Percentiles rank a stretch among this genome's conserved stretches.
Evolutionary conservation across 2,888 invertebrate genomes (phyloP).

Genomic region (Acleris holmiana): DNA sequence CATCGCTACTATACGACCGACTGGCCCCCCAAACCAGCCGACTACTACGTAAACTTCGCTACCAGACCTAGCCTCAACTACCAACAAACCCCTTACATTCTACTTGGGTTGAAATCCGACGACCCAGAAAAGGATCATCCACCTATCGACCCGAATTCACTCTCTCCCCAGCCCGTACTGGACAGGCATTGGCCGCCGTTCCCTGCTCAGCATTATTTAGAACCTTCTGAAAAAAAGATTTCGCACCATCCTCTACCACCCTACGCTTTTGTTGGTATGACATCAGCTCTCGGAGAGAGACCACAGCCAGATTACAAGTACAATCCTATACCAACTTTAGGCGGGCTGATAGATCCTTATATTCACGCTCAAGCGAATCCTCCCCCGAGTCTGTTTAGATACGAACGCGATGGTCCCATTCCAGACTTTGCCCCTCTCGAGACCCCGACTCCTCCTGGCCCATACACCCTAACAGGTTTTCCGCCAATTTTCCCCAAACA

Average conservation of each 20-base stretch:
- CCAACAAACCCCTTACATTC: slow-evolving; percentile 68
- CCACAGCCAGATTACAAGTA: slow-evolving; percentile 74
- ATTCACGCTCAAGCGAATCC: slow-evolving; percentile 64
- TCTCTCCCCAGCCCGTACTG: slow-evolving; percentile 70
- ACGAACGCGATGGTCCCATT: slow-evolving; percentile 75
- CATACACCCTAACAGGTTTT: slow-evolving; percentile 73
- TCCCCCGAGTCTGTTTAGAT: slow-evolving; percentile 71
- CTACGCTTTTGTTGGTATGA: slow-evolving; percentile 76
- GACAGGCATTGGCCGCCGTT: slow-evolving; percentile 77
- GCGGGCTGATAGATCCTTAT: slow-evolving; percentile 72
- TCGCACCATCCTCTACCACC: slow-evolving; percentile 70
- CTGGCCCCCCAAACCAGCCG: slow-evolving; percentile 74
- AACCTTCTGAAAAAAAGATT: slow-evolving; percentile 64
- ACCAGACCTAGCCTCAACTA: slow-evolving; percentile 57
- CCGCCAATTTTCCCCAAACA: slow-evolving; percentile 78
- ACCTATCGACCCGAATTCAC: slow-evolving; percentile 66
- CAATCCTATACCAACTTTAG: slow-evolving; percentile 69
- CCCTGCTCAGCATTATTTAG: slow-evolving; percentile 76
- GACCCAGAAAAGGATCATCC: slow-evolving; percentile 65
- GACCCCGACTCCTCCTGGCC: slow-evolving; percentile 67
- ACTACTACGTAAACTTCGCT: slow-evolving; percentile 74
- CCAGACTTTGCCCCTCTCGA: slow-evolving; percentile 67
- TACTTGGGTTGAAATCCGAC: slow-evolving; percentile 73
- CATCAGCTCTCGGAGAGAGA: slow-evolving; percentile 71
- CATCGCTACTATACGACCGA: slow-evolving; percentile 71